These are phyloP conservation scores for Pachydiplax longipennis DNA, from an alignment of 2,888 invertebrate genomes.

Conservation along the genomic window DNA sequence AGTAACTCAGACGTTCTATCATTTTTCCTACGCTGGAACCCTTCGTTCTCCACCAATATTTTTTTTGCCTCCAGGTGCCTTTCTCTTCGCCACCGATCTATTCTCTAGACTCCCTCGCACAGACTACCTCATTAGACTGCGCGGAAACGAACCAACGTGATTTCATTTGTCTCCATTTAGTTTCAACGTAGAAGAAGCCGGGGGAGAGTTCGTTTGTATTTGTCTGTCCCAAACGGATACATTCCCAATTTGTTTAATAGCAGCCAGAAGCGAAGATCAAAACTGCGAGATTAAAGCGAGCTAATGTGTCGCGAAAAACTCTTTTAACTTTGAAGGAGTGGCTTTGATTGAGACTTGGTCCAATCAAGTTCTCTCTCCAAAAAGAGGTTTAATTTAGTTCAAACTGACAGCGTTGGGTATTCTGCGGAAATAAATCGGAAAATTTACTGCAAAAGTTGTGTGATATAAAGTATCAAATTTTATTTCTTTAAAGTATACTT, in stretches of 20 bases:
- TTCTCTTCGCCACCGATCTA: not conserved
- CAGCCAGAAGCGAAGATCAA: not conserved
- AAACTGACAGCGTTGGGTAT: too few relatives aligned
- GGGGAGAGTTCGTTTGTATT: not conserved
- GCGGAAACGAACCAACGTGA: not conserved
- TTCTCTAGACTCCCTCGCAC: not conserved
- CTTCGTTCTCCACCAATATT: not conserved
- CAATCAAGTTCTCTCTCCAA: too few relatives aligned
- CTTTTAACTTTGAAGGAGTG: too few relatives aligned
- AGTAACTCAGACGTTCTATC: not conserved
- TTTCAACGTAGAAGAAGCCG: not conserved
- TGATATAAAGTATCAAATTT: too few relatives aligned
- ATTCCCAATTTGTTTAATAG: not conserved
- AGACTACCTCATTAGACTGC: not conserved
- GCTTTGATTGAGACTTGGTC: too few relatives aligned
- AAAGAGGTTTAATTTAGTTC: too few relatives aligned
- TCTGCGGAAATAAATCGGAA: too few relatives aligned
- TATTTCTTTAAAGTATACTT: too few relatives aligned
- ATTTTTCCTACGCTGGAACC: not conserved
- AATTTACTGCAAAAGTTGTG: too few relatives aligned
- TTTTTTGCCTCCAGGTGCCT: not conserved
- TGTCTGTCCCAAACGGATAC: not conserved
- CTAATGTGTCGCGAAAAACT: too few relatives aligned
- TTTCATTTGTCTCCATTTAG: not conserved
- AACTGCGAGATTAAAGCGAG: too few relatives aligned